Conservation (phyloP, 2,888 invertebrate species). For the Nowickia ferox region DNA sequence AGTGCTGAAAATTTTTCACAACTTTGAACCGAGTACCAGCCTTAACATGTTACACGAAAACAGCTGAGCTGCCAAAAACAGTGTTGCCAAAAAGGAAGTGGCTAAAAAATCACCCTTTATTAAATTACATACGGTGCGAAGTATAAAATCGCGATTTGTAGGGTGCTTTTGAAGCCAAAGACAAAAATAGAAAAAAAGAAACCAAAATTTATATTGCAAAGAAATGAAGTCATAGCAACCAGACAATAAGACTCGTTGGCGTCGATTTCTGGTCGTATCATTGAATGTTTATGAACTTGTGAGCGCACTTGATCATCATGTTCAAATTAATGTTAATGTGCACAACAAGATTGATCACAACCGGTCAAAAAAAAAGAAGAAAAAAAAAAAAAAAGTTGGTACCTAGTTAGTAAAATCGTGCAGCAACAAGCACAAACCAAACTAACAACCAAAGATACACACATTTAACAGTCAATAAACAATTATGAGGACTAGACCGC, state of each 20-base stretch:
- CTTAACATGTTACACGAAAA: too few relatives aligned
- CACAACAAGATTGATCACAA: constrained; percentile 59
- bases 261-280: constrained; percentile 43
- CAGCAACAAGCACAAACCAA: neutral
- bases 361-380: constrained; percentile 36
- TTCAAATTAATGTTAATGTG: constrained; percentile 54
- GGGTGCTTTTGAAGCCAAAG: neutral
- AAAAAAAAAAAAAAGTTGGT: neutral
- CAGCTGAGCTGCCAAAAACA: too few relatives aligned
- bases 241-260: constrained; percentile 62
- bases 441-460: neutral
- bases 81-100: too few relatives aligned
- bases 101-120: too few relatives aligned
- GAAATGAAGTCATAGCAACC: constrained; percentile 55
- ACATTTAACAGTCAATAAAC: constrained; percentile 15
- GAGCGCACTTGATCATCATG: constrained; percentile 67
- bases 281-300: constrained; percentile 68
- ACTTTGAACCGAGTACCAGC: too few relatives aligned
- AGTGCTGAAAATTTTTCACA: too few relatives aligned
- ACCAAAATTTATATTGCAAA: constrained; percentile 25
- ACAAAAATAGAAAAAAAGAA: constrained; percentile 11
- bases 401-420: neutral
- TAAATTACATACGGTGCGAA: neutral
- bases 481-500: constrained; percentile 27
- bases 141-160: neutral